Percentiles rank a stretch among this genome's conserved stretches.
Conservation (phyloP, 1,140 invertebrate genomes). For the Lucilia sericata region DNA sequence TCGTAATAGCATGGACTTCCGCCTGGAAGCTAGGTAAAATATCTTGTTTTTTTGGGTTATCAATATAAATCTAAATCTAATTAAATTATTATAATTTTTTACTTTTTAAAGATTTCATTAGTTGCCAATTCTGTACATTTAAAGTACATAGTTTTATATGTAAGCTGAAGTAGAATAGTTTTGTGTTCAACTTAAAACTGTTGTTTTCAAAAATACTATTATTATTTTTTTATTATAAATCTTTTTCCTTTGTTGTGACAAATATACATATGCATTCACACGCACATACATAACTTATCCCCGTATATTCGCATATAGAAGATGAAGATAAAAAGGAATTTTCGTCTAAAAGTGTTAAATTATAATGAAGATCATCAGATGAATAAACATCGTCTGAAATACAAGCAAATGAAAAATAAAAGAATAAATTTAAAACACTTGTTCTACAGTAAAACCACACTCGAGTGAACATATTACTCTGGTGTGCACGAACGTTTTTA, state of each 20-base stretch:
- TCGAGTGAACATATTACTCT: not conserved
- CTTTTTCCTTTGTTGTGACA: not conserved
- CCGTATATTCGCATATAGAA: not conserved
- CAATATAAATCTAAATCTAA: too few relatives aligned
- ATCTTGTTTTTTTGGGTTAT: too few relatives aligned
- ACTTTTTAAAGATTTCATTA: too few relatives aligned
- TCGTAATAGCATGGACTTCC: too few relatives aligned
- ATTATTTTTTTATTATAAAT: not conserved
- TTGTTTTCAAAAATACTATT: not conserved
- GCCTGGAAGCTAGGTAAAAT: too few relatives aligned
- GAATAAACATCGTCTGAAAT: constrained; percentile 30
- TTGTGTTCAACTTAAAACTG: not conserved
- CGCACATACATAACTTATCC: not conserved
- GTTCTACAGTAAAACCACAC: constrained; percentile 23
- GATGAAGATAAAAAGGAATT: constrained; percentile 36
- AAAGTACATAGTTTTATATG: too few relatives aligned
- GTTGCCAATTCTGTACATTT: too few relatives aligned
- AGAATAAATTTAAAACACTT: constrained; percentile 12
- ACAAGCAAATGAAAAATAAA: not conserved
- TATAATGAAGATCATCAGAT: constrained; percentile 39
- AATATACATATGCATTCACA: not conserved
- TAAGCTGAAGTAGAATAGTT: too few relatives aligned
- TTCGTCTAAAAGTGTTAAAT: constrained; percentile 35
- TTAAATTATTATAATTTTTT: too few relatives aligned
- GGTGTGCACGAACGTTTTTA: not conserved